Evolutionary conservation across 2,888 invertebrate genomes (phyloP).

Genomic region (Scrobipalpa costella): DNA sequence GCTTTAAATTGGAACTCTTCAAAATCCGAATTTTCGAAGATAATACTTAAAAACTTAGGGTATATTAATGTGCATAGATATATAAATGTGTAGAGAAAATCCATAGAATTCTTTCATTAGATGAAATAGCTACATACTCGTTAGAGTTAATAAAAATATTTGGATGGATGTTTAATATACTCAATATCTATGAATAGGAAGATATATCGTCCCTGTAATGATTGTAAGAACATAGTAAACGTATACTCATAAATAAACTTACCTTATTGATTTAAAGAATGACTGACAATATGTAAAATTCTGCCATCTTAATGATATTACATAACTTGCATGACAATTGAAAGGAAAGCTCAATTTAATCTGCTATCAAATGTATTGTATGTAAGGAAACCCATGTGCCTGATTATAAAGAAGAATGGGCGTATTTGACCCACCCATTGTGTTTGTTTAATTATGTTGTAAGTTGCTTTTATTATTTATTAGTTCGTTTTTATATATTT

Average conservation of each 20-base stretch:
- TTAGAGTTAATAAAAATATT: neutral
- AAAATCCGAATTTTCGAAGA: constrained; percentile 55
- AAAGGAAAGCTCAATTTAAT: constrained; percentile 15
- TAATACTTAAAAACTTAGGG: constrained; percentile 11
- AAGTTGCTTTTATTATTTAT: constrained; percentile 18
- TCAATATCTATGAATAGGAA: constrained; percentile 9
- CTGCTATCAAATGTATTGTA: constrained; percentile 3
- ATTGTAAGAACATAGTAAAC: constrained; percentile 12
- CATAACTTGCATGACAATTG: constrained; percentile 24
- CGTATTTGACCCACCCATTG: constrained; percentile 25
- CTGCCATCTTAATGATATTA: constrained; percentile 25
- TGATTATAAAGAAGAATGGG: constrained; percentile 25
- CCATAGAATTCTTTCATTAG: constrained; percentile 4
- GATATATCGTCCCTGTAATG: neutral
- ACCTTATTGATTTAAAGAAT: neutral
- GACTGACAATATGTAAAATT: constrained; percentile 18
- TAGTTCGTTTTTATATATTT: constrained; percentile 17
- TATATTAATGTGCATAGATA: constrained; percentile 8
- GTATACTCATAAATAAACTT: constrained; percentile 8
- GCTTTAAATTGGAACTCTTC: constrained; percentile 60
- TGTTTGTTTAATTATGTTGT: constrained; percentile 17
- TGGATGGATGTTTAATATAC: constrained; percentile 24
- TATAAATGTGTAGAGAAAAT: constrained; percentile 18
- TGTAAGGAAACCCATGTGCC: constrained; percentile 24
- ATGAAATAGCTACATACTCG: neutral